Conservation (phyloP, 2,888 invertebrate genomes). For the Boloria euphrosyne region DNA sequence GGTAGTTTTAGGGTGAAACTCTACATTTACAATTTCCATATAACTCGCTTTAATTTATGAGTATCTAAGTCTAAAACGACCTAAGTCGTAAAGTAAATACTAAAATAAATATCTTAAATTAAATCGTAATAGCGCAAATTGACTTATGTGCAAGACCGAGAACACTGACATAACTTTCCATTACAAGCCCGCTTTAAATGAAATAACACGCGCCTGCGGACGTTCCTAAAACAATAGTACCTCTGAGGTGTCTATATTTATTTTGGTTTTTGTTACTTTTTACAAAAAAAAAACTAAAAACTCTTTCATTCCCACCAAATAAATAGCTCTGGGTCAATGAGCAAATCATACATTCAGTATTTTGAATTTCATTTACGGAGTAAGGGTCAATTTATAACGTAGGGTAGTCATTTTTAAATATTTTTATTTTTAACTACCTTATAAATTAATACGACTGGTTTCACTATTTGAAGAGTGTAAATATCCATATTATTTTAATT, state of each 20-base stretch:
- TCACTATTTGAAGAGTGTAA: too few species aligned
- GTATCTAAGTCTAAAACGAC: background rate
- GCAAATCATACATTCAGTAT: conserved; percentile 6
- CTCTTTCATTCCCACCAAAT: background rate
- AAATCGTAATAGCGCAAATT: conserved; percentile 2
- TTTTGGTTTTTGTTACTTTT: conserved; percentile 5
- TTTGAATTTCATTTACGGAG: too few species aligned
- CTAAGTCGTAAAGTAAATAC: background rate
- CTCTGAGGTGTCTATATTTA: conserved; percentile 3
- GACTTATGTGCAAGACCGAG: conserved; percentile 1
- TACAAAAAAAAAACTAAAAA: too few species aligned
- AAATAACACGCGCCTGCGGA: conserved; percentile 17
- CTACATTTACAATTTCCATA: too few species aligned
- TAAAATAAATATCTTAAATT: conserved; percentile 2
- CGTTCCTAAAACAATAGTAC: conserved; percentile 24
- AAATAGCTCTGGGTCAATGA: background rate
- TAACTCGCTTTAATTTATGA: too few species aligned
- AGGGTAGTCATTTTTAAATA: too few species aligned
- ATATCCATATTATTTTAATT: too few species aligned
- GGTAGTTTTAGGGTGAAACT: too few species aligned
- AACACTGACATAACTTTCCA: conserved; percentile 17
- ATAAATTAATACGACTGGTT: too few species aligned
- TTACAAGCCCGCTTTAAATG: conserved; percentile 6
- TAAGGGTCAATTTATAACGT: too few species aligned
- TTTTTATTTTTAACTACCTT: too few species aligned